These are phyloP conservation scores for Microtus oregoni DNA, from an alignment of 2,113 vertebrate species.

Conservation along the genomic window DNA sequence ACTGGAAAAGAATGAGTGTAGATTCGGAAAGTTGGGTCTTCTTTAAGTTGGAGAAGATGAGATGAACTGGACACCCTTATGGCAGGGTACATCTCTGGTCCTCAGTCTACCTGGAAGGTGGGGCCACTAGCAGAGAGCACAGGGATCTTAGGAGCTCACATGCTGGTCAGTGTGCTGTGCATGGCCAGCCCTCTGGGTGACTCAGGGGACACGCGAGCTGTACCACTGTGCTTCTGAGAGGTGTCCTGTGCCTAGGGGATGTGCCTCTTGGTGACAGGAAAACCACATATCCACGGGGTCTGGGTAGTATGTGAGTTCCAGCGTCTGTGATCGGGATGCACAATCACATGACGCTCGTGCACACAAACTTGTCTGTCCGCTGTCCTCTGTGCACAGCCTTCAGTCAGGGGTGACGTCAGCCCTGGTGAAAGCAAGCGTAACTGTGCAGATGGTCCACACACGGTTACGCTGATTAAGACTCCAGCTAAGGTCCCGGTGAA, in stretches of 20 bases:
- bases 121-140: not conserved
- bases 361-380: not conserved
- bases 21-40: not conserved
- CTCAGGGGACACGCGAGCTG: accelerated
- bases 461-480: not conserved
- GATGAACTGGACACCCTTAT: accelerated
- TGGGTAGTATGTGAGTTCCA: not conserved
- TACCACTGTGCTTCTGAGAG: no score
- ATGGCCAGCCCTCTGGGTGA: not conserved
- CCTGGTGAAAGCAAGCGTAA: not conserved
- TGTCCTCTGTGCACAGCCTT: not conserved
- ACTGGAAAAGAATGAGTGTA: not conserved
- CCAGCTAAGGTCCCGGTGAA: not conserved
- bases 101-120: accelerated
- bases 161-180: not conserved
- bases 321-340: not conserved
- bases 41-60: not conserved
- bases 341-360: accelerated
- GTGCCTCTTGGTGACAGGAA: not conserved
- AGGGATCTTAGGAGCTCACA: not conserved
- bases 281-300: accelerated
- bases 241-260: accelerated
- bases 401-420: accelerated
- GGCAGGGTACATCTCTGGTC: not conserved
- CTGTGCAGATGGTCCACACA: accelerated